Conservation (phyloP, 2,888 invertebrate species). For the Melanostoma scalare region DNA sequence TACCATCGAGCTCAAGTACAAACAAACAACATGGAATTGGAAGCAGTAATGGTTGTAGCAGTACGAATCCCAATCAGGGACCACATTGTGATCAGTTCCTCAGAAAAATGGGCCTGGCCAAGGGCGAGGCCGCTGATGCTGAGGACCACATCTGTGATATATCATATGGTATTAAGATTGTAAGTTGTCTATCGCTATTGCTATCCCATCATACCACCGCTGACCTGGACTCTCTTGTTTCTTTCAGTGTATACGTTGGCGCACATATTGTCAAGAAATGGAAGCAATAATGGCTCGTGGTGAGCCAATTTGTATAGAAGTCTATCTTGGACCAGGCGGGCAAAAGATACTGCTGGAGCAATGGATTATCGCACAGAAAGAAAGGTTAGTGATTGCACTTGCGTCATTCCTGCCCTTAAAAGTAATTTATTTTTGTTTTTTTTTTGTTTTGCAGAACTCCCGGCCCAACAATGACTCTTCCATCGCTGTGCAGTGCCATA, state of each 20-base stretch:
- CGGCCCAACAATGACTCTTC: slow-evolving; percentile 86
- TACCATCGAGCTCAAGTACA: slow-evolving; percentile 59
- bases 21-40: slow-evolving; percentile 35
- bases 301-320: slow-evolving; percentile 82
- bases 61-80: slow-evolving; percentile 80
- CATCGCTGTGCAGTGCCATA: slow-evolving; percentile 94
- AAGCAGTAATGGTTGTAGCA: slow-evolving; percentile 43
- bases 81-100: slow-evolving; percentile 83
- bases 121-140: slow-evolving; percentile 79
- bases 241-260: slow-evolving; percentile 81
- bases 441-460: slow-evolving; percentile 79
- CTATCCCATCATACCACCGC: neutral
- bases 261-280: slow-evolving; percentile 81
- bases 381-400: slow-evolving; percentile 76
- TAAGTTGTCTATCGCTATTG: slow-evolving; percentile 74
- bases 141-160: slow-evolving; percentile 82
- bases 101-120: slow-evolving; percentile 81
- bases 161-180: slow-evolving; percentile 82
- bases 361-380: slow-evolving; percentile 81
- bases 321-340: slow-evolving; percentile 81
- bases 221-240: slow-evolving; percentile 9
- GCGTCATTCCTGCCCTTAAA: neutral
- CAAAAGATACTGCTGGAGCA: slow-evolving; percentile 81
- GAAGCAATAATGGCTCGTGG: slow-evolving; percentile 80
- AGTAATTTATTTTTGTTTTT: neutral